These are phyloP conservation scores for Euwallacea fornicatus DNA, from an alignment of 1,140 invertebrate species.

Conservation along the genomic window DNA sequence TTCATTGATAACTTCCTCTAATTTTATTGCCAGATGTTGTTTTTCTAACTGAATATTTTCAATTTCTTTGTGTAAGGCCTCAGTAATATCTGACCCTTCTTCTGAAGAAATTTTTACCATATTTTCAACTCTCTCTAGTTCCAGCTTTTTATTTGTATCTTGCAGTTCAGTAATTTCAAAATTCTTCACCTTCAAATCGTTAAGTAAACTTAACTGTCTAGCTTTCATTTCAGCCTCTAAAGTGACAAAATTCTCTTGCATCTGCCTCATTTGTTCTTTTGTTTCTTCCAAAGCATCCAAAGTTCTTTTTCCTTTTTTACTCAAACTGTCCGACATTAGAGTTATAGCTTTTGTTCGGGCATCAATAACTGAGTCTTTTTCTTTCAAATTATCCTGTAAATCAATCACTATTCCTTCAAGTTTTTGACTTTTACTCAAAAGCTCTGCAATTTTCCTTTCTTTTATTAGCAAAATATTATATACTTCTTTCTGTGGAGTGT, in stretches of 20 bases:
- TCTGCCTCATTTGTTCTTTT: constrained; percentile 75
- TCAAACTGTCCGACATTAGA: constrained; percentile 75
- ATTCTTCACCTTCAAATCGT: constrained; percentile 46
- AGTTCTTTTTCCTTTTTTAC: constrained; percentile 70
- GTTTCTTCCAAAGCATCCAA: constrained; percentile 74
- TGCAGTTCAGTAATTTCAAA: constrained; percentile 44
- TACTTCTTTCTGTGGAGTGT: constrained; percentile 50
- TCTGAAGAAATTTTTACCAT: background rate
- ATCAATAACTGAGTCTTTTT: constrained; percentile 84
- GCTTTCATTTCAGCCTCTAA: constrained; percentile 71
- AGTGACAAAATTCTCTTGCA: constrained; percentile 75
- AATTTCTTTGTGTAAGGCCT: too few species aligned
- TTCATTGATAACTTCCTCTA: too few species aligned
- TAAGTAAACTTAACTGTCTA: constrained; percentile 54
- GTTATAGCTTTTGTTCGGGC: constrained; percentile 79
- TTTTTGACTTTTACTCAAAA: constrained; percentile 61
- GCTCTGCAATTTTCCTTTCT: constrained; percentile 56
- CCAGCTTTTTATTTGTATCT: constrained; percentile 34
- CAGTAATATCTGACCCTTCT: background rate
- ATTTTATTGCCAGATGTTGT: too few species aligned
- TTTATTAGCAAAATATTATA: constrained; percentile 54
- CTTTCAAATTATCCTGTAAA: constrained; percentile 77
- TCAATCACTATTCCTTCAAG: constrained; percentile 68
- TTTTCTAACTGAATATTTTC: too few species aligned
- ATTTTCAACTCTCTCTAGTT: constrained; percentile 35